Evolutionary conservation across 2,113 vertebrate species (phyloP).

Genomic region (Podarcis muralis): DNA sequence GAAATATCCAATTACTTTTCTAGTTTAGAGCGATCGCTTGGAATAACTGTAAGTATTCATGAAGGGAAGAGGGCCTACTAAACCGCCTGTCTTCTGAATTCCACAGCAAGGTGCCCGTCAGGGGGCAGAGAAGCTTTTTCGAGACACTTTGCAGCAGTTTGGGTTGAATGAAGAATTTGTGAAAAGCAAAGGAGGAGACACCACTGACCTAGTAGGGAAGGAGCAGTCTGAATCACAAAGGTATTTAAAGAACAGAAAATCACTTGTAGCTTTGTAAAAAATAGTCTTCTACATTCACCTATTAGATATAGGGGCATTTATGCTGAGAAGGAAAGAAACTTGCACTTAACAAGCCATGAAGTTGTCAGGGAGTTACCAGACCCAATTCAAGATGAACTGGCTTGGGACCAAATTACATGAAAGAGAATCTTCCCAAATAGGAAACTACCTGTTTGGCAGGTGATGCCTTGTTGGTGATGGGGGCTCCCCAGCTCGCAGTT

Average conservation of each 20-base stretch:
- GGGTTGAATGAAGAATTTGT: conserved; percentile 90
- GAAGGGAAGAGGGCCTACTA: neutral
- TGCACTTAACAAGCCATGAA: neutral
- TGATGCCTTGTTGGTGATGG: too few relatives aligned
- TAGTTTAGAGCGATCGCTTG: neutral
- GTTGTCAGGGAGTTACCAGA: too few relatives aligned
- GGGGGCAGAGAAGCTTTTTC: conserved; percentile 83
- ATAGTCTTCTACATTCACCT: neutral
- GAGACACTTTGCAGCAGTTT: conserved; percentile 77
- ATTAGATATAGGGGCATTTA: neutral
- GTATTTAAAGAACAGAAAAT: conserved; percentile 52
- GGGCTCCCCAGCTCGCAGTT: too few relatives aligned
- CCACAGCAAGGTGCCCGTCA: conserved; percentile 80
- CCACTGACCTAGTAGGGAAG: conserved; percentile 29
- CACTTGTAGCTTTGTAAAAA: neutral
- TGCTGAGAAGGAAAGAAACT: neutral
- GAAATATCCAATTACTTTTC: neutral
- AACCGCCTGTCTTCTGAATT: conserved; percentile 15
- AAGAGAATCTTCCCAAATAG: too few relatives aligned
- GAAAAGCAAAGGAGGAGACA: conserved; percentile 74
- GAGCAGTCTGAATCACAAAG: conserved; percentile 57
- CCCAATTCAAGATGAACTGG: too few relatives aligned
- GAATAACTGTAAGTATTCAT: neutral
- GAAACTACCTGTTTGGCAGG: too few relatives aligned
- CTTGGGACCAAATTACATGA: too few relatives aligned